phyloP scores from a whole-genome alignment of 2,888 invertebrate genomes.

The Agrotis clavis region DNA sequence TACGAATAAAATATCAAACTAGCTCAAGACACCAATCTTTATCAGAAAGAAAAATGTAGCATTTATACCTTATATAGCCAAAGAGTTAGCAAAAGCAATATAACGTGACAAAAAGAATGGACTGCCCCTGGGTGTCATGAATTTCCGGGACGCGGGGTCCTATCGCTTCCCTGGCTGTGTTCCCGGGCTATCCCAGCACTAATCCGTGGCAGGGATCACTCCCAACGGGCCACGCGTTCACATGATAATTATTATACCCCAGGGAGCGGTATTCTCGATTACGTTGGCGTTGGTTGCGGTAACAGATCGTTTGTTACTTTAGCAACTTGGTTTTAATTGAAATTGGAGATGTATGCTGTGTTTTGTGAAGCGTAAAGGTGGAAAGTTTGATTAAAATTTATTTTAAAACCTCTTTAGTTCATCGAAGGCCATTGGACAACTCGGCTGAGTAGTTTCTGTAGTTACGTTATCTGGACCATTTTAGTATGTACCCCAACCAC shows the following conservation, averaged over 20 bases:
- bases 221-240: conserved; percentile 72
- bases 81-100: conserved; percentile 63
- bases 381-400: background rate
- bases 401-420: background rate
- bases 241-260: conserved; percentile 76
- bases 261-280: conserved; percentile 67
- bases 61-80: conserved; percentile 45
- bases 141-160: conserved; percentile 68
- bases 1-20: conserved; percentile 24
- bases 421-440: background rate
- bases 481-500: too few species aligned
- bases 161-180: conserved; percentile 69
- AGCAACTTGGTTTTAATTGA: conserved; percentile 60
- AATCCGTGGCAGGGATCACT: conserved; percentile 71
- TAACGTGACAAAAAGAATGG: conserved; percentile 63
- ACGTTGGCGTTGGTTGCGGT: conserved; percentile 66
- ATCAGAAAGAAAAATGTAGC: conserved; percentile 45
- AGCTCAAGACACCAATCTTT: conserved; percentile 38
- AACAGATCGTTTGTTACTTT: conserved; percentile 63
- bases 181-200: conserved; percentile 70
- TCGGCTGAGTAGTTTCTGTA: too few species aligned
- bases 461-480: too few species aligned
- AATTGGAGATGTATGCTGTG: conserved; percentile 37
- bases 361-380: background rate
- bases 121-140: conserved; percentile 61